phyloP scores from a whole-genome alignment of 2,113 vertebrate genomes.

The Catharus bicknelli region DNA sequence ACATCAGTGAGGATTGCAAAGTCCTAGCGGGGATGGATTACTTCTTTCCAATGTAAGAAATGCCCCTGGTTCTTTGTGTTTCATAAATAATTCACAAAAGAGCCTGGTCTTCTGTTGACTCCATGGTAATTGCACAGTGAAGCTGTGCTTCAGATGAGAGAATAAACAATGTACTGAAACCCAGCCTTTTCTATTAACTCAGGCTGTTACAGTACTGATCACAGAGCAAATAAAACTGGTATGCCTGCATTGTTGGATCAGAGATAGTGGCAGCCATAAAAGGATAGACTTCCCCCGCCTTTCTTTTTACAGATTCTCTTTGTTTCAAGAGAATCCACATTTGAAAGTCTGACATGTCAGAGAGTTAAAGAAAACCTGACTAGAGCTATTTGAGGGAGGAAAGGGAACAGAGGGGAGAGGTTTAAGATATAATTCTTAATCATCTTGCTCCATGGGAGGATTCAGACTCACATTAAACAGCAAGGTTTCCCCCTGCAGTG shows the following conservation, averaged over 20 bases:
- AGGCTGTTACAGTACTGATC: neutral
- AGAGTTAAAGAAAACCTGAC: neutral
- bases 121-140: neutral
- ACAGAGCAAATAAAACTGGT: neutral
- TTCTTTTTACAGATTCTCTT: neutral
- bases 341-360: neutral
- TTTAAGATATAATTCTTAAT: neutral
- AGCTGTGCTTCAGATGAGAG: neutral
- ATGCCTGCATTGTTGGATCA: neutral
- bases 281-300: rapidly evolving
- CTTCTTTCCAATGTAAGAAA: neutral
- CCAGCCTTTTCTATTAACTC: neutral
- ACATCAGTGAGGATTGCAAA: neutral
- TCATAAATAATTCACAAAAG: neutral
- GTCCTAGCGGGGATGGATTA: neutral
- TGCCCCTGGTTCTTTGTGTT: neutral
- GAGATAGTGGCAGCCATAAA: neutral
- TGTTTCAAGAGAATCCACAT: neutral
- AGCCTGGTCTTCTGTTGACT: neutral
- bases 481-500: neutral
- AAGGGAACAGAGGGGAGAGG: neutral
- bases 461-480: neutral
- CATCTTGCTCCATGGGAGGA: neutral
- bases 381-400: neutral
- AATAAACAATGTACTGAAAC: neutral